Evolutionary conservation across 2,888 invertebrate genomes (phyloP), one percentile per base, ranked within the genome.

Genomic region (Erpobdella octoculata): DNA sequence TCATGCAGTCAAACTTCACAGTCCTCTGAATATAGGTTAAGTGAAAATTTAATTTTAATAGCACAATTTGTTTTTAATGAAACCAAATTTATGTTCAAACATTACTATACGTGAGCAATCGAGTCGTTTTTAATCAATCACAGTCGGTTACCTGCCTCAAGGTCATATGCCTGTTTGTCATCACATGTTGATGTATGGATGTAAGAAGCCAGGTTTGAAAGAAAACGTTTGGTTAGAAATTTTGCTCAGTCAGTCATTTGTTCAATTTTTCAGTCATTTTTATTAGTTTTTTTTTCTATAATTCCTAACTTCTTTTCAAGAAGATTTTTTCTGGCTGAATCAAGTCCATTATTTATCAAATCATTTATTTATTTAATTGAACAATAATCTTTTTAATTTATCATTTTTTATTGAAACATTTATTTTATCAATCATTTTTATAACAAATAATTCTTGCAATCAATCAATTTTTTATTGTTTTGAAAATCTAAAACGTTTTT

Each of bases 111-210:
- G 25, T 58, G n/a, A n/a, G n/a, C n/a, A n/a, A n/a, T n/a, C n/a
- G n/a, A n/a, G n/a, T 64, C 28, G 28, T 64, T 28, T 64, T 9
- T 31, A 35, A 35, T 69, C 25, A 9, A 6, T 33, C 72, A 2
- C 79, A 86, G 85, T 83, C 38, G 84, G 82, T 67, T 86, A 84
- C 79, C 82, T 84, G 74, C 86, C 87, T 5, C 81, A 85, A 72
- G 86, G 86, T 12, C 81, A 85, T 75, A 86, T 85, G 74, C 83
- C 83, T 62, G 83, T 85, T 21, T 86, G 86, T 9, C 87, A 87
- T 79, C 87, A 87, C 79, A 86, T 87, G 80, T 80, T 87, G n/a
- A 78, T 87, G 35, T 87, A 86, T 77, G 86, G 86, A 33, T 87
- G 87, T 77, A 78, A 77, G n/a, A 78, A 79, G 58, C 81, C 85